These are phyloP conservation scores for Lordiphosa clarofinis DNA, from an alignment of 1,140 invertebrate species.

Conservation along the genomic window DNA sequence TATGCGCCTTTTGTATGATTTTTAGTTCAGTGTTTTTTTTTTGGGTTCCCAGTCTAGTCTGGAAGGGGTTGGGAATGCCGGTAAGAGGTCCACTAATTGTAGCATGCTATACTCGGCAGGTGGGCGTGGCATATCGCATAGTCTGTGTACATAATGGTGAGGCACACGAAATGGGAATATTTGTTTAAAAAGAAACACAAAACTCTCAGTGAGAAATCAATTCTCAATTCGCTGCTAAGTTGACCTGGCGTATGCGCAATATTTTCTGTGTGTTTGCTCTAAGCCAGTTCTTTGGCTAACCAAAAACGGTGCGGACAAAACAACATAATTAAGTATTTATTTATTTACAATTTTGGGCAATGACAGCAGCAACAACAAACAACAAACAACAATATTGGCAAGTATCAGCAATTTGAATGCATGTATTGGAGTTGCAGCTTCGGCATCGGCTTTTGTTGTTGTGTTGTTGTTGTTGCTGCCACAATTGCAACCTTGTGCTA, in stretches of 20 bases:
- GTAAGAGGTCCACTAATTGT: conserved; percentile 24
- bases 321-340: conserved; percentile 78
- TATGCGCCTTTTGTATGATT: conserved; percentile 76
- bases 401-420: conserved; percentile 54
- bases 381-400: conserved; percentile 19
- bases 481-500: conserved; percentile 77
- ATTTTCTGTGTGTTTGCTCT: conserved; percentile 7
- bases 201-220: too few species aligned
- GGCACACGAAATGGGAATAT: conserved; percentile 29
- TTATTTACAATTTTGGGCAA: conserved; percentile 77
- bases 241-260: conserved; percentile 69
- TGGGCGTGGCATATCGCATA: conserved; percentile 53
- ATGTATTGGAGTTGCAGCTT: conserved; percentile 48
- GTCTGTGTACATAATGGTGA: conserved; percentile 41
- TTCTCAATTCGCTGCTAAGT: too few species aligned
- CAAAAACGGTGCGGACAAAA: conserved; percentile 62
- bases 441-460: conserved; percentile 29
- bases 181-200: too few species aligned
- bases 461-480: conserved; percentile 45
- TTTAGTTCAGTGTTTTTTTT: conserved; percentile 34
- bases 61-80: too few species aligned
- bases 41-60: conserved; percentile 1
- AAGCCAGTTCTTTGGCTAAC: conserved; percentile 59
- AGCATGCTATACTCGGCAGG: conserved; percentile 25
- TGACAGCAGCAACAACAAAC: conserved; percentile 38